phyloP scores from a whole-genome alignment of 2,888 invertebrate species.

The Stenodera caucasica region DNA sequence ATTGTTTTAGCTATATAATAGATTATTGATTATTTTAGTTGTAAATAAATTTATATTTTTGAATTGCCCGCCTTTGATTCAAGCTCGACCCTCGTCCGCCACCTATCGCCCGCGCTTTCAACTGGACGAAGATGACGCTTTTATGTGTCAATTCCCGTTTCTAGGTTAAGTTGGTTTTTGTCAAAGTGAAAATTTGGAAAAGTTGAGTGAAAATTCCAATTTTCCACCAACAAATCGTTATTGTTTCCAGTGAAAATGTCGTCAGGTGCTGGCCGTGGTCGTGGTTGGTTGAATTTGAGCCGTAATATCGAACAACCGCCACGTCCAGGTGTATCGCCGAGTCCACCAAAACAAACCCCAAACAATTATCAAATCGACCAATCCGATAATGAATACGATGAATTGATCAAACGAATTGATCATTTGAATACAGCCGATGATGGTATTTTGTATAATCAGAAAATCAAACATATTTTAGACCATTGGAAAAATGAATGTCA shows the following conservation, averaged over 20 bases:
- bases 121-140: too few species aligned
- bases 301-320: constrained; percentile 25
- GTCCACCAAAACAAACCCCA: constrained; percentile 11
- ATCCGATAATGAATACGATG: constrained; percentile 32
- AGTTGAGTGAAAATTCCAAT: not conserved
- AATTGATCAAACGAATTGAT: constrained; percentile 43
- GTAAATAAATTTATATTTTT: too few species aligned
- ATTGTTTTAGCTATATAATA: too few species aligned
- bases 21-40: too few species aligned
- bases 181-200: not conserved
- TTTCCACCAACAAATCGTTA: not conserved
- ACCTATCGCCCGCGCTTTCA: too few species aligned
- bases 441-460: constrained; percentile 52
- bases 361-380: constrained; percentile 1
- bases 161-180: not conserved
- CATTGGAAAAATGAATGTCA: constrained; percentile 45
- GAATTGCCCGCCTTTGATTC: too few species aligned
- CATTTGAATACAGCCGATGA: constrained; percentile 49
- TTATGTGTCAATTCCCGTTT: too few species aligned
- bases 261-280: constrained; percentile 36
- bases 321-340: constrained; percentile 17
- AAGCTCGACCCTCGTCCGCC: too few species aligned
- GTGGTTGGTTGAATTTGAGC: constrained; percentile 41
- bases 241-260: constrained; percentile 25
- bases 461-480: constrained; percentile 47